A percentile compares a stretch with the other conserved stretches of the same genome.
Conservation (phyloP, 2,113 vertebrate species). For the Orthonyx spaldingii region DNA sequence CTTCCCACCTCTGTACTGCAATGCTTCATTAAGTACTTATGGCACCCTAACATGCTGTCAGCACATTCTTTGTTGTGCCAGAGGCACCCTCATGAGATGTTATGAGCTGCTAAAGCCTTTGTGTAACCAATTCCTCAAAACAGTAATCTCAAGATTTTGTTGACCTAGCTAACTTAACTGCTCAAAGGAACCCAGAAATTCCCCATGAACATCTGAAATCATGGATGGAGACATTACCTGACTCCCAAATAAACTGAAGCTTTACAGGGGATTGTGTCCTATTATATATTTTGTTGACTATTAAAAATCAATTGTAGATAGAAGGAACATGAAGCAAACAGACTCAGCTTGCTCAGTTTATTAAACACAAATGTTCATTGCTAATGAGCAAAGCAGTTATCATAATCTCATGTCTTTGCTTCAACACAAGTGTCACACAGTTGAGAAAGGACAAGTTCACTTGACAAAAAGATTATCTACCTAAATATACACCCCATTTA, state of each 20-base stretch:
- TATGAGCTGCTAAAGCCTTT: neutral
- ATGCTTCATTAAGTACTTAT: neutral
- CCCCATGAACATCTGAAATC: neutral
- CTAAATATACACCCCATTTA: neutral
- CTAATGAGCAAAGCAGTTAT: neutral
- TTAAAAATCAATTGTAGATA: neutral
- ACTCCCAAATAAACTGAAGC: neutral
- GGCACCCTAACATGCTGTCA: neutral
- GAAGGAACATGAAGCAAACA: neutral
- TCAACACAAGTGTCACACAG: neutral
- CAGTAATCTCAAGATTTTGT: neutral
- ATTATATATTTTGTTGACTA: neutral
- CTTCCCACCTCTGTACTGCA: neutral
- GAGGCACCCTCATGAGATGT: neutral
- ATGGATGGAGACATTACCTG: neutral
- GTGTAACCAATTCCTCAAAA: neutral
- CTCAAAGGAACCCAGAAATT: neutral
- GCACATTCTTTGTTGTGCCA: neutral
- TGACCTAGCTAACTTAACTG: neutral
- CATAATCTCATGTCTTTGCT: neutral
- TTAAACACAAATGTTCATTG: neutral
- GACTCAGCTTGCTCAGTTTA: neutral
- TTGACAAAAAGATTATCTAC: neutral
- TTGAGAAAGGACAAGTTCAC: neutral
- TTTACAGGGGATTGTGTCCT: neutral